These are phyloP conservation scores for Thera obeliscata DNA, from an alignment of 2,888 invertebrate genomes.

Conservation along the genomic window DNA sequence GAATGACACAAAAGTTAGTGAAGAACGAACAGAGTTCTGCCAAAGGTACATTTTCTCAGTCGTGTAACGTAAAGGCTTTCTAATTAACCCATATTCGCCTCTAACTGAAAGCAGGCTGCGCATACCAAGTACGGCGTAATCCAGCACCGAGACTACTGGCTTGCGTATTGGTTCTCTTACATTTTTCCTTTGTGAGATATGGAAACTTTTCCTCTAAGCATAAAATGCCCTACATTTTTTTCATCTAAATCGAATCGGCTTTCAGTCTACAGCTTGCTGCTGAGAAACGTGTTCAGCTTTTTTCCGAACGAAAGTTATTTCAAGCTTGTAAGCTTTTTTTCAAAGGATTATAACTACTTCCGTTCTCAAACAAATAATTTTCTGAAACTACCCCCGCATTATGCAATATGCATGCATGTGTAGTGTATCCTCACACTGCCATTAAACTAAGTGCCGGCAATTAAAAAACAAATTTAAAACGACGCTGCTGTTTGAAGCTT, in stretches of 20 bases:
- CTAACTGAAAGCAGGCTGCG: conserved; percentile 18
- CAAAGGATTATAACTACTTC: neutral
- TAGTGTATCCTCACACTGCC: conserved; percentile 30
- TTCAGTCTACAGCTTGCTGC: too few relatives aligned
- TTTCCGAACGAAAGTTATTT: neutral
- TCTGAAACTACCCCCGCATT: conserved; percentile 14
- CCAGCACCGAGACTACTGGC: conserved; percentile 1
- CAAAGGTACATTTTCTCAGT: conserved; percentile 13
- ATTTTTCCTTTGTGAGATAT: neutral
- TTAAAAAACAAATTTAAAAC: conserved; percentile 36
- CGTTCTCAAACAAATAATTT: conserved; percentile 20
- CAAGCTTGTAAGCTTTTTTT: neutral
- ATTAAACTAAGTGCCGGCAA: conserved; percentile 38
- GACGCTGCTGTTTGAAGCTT: conserved; percentile 27
- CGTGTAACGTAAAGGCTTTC: conserved; percentile 15
- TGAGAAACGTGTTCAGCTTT: too few relatives aligned
- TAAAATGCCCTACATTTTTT: neutral
- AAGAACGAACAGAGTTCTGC: conserved; percentile 5
- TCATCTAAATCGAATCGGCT: neutral
- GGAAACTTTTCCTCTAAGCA: neutral
- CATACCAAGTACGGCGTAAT: conserved; percentile 18
- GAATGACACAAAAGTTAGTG: conserved; percentile 9
- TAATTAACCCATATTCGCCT: conserved; percentile 30
- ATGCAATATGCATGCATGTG: conserved; percentile 26
- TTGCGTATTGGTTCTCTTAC: conserved; percentile 10